phyloP scores from a whole-genome alignment of 1,140 invertebrate genomes.

The Drosophila pruinosa region DNA sequence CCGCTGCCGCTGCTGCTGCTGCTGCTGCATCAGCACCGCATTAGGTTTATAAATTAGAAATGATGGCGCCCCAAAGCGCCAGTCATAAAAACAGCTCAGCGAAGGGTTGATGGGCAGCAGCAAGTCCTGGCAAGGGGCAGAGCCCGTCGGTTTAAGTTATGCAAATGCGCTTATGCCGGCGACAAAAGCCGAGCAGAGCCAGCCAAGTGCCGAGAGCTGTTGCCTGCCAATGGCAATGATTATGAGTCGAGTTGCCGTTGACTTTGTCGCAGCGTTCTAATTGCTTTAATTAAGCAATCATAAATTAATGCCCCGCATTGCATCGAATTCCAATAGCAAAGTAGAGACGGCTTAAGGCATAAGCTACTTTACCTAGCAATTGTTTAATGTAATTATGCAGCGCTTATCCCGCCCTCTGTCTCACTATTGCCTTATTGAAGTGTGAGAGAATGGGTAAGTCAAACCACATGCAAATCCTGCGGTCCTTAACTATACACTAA shows the following conservation, averaged over 20 bases:
- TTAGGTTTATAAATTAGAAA: constrained; percentile 81
- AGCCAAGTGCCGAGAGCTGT: neutral
- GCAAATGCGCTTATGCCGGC: constrained; percentile 69
- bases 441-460: neutral
- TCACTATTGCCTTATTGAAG: neutral
- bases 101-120: neutral
- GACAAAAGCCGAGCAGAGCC: constrained; percentile 55
- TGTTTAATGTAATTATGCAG: constrained; percentile 38
- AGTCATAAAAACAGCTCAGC: constrained; percentile 27
- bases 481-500: constrained; percentile 57
- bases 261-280: constrained; percentile 47
- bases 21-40: constrained; percentile 65
- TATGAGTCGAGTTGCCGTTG: constrained; percentile 15
- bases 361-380: constrained; percentile 37
- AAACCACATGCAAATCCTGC: constrained; percentile 50
- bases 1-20: neutral
- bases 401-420: neutral
- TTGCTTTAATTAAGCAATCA: constrained; percentile 77
- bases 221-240: constrained; percentile 48
- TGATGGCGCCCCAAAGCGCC: constrained; percentile 57
- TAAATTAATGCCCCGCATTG: constrained; percentile 60
- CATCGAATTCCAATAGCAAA: neutral
- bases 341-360: constrained; percentile 39
- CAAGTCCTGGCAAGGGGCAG: neutral
- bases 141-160: constrained; percentile 55